Evolutionary conservation across 2,888 invertebrate genomes (phyloP).

Genomic region (Belgica antarctica): DNA sequence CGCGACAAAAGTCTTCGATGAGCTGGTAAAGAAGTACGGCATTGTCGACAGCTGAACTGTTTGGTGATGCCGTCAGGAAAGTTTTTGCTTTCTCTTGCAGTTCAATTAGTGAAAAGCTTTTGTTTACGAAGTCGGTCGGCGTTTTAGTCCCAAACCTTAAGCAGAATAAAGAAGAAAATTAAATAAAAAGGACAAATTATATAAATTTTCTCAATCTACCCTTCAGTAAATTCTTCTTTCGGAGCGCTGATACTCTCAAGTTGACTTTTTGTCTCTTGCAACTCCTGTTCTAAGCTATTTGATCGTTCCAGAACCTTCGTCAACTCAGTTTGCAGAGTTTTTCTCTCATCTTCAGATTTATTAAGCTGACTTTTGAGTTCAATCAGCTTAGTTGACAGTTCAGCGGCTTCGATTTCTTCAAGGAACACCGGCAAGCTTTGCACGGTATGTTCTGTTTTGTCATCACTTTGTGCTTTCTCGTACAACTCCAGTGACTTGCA

Average conservation of each 20-base stretch:
- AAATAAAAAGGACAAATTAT: conserved; percentile 43
- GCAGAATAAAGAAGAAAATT: neutral
- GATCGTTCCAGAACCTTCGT: conserved; percentile 62
- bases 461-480: neutral
- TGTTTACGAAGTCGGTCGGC: conserved; percentile 47
- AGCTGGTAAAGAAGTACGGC: conserved; percentile 56
- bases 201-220: conserved; percentile 51
- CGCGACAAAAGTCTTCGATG: conserved; percentile 63
- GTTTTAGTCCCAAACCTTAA: conserved; percentile 47
- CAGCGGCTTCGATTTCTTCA: conserved; percentile 45
- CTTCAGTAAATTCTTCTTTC: conserved; percentile 59
- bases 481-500: conserved; percentile 29
- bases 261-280: conserved; percentile 54
- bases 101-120: conserved; percentile 49
- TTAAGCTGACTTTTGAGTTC: conserved; percentile 58
- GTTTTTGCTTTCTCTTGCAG: conserved; percentile 53
- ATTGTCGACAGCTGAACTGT: conserved; percentile 53
- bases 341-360: conserved; percentile 54
- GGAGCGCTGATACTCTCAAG: conserved; percentile 54
- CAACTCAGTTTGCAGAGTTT: conserved; percentile 61
- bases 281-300: conserved; percentile 58
- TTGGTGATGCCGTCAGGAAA: conserved; percentile 50
- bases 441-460: neutral
- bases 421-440: conserved; percentile 30
- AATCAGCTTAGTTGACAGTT: conserved; percentile 58